phyloP scores from a whole-genome alignment of 2,113 vertebrate genomes.

The Upupa epops region DNA sequence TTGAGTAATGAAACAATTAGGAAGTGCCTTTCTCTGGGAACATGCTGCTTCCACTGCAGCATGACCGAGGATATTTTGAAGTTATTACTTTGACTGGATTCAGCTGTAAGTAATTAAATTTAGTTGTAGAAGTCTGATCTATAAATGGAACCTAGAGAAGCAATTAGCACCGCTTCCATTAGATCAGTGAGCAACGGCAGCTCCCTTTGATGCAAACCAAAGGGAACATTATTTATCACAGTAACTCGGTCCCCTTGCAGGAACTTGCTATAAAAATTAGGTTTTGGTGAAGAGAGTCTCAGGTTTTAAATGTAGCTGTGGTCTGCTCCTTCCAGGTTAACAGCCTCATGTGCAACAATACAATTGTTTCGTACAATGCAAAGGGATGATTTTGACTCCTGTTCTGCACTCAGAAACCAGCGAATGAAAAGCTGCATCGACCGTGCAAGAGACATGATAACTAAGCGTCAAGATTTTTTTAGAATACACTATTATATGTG shows the following conservation, averaged over 20 bases:
- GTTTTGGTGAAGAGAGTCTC: neutral
- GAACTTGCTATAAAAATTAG: conserved; percentile 45
- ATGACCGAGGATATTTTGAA: conserved; percentile 61
- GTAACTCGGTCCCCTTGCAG: conserved; percentile 13
- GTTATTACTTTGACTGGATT: conserved; percentile 56
- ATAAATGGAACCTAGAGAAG: conserved; percentile 81
- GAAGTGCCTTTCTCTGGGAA: conserved; percentile 27
- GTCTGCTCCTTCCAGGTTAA: neutral
- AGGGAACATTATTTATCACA: conserved; percentile 70
- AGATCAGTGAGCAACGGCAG: conserved; percentile 67
- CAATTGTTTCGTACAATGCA: neutral
- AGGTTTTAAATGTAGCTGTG: neutral
- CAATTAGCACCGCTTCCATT: conserved; percentile 78
- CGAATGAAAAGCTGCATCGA: neutral
- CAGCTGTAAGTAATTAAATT: conserved; percentile 75
- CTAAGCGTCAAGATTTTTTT: neutral
- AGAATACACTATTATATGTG: neutral
- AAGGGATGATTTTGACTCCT: neutral
- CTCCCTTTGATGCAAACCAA: conserved; percentile 73
- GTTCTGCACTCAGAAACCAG: neutral
- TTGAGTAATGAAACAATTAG: conserved; percentile 31
- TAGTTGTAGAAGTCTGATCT: conserved; percentile 72
- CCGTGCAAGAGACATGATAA: neutral
- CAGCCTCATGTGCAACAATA: neutral
- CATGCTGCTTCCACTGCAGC: conserved; percentile 4